Base-by-base conservation (phyloP, 2,888 invertebrate genomes). In the Cosmia trapezina region DNA sequence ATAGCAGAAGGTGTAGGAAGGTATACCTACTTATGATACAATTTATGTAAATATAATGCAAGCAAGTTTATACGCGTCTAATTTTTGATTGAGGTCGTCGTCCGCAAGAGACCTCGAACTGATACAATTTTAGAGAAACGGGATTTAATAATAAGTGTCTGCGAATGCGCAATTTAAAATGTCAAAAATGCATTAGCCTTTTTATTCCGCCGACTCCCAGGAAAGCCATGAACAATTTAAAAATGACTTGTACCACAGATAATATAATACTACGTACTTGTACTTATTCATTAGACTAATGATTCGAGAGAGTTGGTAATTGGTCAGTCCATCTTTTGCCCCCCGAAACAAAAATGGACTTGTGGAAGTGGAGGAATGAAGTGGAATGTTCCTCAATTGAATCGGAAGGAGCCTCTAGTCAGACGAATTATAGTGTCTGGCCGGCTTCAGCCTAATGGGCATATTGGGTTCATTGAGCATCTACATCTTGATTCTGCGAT, bases 31-130 rank as follows among this genome's bases (percentile, higher is more conserved):
- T 2, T 59, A 49, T 56, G 49, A 62, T 47, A 57, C 53, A 62
- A 64, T 65, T 53, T 78, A 79, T 70, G 71, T 65, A 54, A 78
- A 76, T 69, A 7, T n/a, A 61, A 78, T 81, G 61, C 64, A 67
- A 64, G 56, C 78, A 57, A 64, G 60, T 68, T 57, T 49, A 22
- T 33, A 49, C 63, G 49, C 60, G 67, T 57, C 56, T 54, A 67
- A 47, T 43, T 56, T 76, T 53, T 77, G 0, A 53, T 73, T 65
- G 73, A 68, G 80, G 59, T 83, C 73, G 49, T 61, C 49, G 83
- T 17, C 43, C 78, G 62, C 53, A 7, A 43, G 47, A 43, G 67
- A 79, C 64, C 53, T 78, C 83, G 73, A 63, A 64, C 60, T 56
- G 22, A 37, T 54, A 60, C 49, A 45, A 64, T 72, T 67, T 41